A percentile compares a stretch with the other conserved stretches of the same genome.
Evolutionary conservation across 2,888 invertebrate genomes (phyloP).

Genomic region (Cremastinae sp.): DNA sequence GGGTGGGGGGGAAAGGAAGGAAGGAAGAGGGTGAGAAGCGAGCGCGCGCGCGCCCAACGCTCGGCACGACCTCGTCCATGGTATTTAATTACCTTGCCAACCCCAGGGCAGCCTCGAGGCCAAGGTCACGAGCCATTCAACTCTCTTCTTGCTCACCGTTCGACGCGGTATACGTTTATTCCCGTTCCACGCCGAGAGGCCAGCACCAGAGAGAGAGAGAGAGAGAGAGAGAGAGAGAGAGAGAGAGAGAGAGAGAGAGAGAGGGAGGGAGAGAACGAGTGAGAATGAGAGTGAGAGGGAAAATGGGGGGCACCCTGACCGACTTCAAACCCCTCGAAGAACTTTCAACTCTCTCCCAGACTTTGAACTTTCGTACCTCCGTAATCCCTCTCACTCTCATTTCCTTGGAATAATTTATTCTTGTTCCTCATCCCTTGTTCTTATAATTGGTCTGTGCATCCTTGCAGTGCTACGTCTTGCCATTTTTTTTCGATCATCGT

Average conservation of each 20-base stretch:
- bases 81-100: constrained; percentile 80
- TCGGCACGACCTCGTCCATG: constrained; percentile 73
- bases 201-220: constrained; percentile 33
- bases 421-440: too few species aligned
- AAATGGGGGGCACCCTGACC: constrained; percentile 77
- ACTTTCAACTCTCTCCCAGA: constrained; percentile 55
- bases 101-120: constrained; percentile 76
- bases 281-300: too few species aligned
- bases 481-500: background rate
- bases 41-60: constrained; percentile 71
- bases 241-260: too few species aligned
- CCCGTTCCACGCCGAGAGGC: constrained; percentile 61
- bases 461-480: background rate
- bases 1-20: constrained; percentile 26
- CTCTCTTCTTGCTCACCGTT: constrained; percentile 66
- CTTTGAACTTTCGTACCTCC: constrained; percentile 48
- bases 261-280: too few species aligned
- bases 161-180: constrained; percentile 66
- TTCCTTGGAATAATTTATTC: constrained; percentile 9
- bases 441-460: too few species aligned
- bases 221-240: too few species aligned
- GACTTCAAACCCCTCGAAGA: constrained; percentile 71
- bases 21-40: constrained; percentile 52
- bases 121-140: constrained; percentile 79
- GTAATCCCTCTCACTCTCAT: constrained; percentile 18